Conservation (phyloP, 2,888 invertebrate genomes). For the Caenorhabditis zanzibari region DNA sequence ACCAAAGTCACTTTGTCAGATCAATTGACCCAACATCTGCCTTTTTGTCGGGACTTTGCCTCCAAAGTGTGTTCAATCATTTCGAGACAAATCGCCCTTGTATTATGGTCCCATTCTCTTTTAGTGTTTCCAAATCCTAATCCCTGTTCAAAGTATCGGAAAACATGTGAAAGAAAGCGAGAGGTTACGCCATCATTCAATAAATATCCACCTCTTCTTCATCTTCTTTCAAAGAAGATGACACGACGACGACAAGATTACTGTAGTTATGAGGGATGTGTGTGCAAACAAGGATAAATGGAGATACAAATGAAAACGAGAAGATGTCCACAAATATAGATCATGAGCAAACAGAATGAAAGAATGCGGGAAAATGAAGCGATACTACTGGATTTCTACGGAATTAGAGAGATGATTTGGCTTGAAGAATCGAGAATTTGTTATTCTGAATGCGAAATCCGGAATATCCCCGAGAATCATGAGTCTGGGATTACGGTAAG, state of each 20-base stretch:
- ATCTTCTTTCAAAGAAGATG: conserved; percentile 21
- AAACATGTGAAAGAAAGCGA: conserved; percentile 39
- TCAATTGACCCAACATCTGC: not conserved
- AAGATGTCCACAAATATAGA: conserved; percentile 50
- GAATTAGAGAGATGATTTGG: conserved; percentile 15
- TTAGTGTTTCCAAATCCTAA: conserved; percentile 16
- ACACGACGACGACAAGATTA: conserved; percentile 24
- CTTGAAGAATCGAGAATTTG: conserved; percentile 10
- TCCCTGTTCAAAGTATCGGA: conserved; percentile 45
- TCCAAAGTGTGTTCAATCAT: conserved; percentile 27
- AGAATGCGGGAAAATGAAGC: conserved; percentile 51
- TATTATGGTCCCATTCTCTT: not conserved
- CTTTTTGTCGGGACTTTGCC: conserved; percentile 6
- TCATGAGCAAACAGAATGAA: conserved; percentile 39
- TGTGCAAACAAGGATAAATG: conserved; percentile 42
- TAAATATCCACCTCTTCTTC: conserved; percentile 34
- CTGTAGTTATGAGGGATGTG: conserved; percentile 35
- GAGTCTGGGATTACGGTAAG: conserved; percentile 15
- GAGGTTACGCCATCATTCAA: conserved; percentile 47
- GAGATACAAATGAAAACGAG: conserved; percentile 41
- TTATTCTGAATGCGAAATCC: conserved; percentile 10
- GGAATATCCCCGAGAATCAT: not conserved
- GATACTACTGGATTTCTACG: conserved; percentile 23
- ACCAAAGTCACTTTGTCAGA: not conserved
- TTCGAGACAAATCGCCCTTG: conserved; percentile 10